phyloP scores from a whole-genome alignment of 1,140 invertebrate genomes.

The Trachelipus rathkii region DNA sequence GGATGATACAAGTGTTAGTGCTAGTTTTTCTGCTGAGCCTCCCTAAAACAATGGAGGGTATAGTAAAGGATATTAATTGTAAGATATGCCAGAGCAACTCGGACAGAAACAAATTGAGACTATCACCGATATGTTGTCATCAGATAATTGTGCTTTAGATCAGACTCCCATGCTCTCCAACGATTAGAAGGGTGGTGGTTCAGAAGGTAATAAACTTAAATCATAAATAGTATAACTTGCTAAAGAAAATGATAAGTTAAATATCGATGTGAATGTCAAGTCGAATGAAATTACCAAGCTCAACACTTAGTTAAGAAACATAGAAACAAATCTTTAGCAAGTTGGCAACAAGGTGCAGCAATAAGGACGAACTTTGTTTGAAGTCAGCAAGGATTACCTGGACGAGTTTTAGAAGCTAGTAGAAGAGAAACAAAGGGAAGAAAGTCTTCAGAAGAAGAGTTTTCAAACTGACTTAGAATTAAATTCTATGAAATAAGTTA shows the following conservation, averaged over 20 bases:
- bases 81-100: not conserved
- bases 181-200: not conserved
- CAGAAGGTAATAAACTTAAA: not conserved
- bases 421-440: not conserved
- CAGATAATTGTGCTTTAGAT: not conserved
- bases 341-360: not conserved
- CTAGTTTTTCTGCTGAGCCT: too few species aligned
- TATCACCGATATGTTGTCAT: not conserved
- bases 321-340: not conserved
- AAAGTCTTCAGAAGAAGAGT: not conserved
- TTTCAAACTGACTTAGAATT: not conserved
- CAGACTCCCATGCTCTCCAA: not conserved
- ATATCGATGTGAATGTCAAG: not conserved
- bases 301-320: not conserved
- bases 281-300: not conserved
- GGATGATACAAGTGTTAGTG: too few species aligned
- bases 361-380: not conserved
- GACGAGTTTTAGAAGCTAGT: not conserved
- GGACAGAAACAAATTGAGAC: not conserved
- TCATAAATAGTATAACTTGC: not conserved
- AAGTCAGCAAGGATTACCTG: not conserved
- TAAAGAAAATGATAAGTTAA: not conserved
- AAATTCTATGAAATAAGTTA: not conserved
- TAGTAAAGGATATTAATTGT: too few species aligned
- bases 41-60: too few species aligned